Evolutionary conservation across 1,140 invertebrate species (phyloP), one percentile per base, ranked within the genome.

Genomic region (Drosophila sechellia): DNA sequence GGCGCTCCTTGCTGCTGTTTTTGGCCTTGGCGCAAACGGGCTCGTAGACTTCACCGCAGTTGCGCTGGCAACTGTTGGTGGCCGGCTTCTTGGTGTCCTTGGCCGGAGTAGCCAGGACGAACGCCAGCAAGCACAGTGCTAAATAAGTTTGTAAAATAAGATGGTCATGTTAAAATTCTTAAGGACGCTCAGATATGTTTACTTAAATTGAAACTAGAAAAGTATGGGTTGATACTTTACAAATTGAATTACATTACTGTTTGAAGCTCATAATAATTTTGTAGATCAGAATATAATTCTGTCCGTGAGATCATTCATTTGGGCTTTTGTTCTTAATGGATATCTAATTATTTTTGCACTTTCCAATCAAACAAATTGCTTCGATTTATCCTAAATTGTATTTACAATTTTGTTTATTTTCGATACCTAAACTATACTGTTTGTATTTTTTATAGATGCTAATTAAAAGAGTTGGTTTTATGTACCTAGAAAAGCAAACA

Each of bases 11-110:
- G 64, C 49, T 90, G 37, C 89, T 77, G 66, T 79, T 92, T 56
- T 91, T 91, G 27, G 85, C 77, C 35, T 65, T 81, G 17, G 81
- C 85, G 35, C 90, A 92, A 31, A 92, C 58, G 10, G 90, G 90
- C 0, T 90, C 79, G 50, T 92, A 92, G 3, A 60, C 72, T 0
- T 87, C 81, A 1, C 49, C 80, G 45, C 79, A 92, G 31, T 58
- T 17, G 5, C 48, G 53, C 5, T 61, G 56, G 55, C 90, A 91
- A 5, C 56, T 35, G 27, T 68, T 59, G 4, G 46, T 50, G 5
- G 69, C 73, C 27, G 56, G 61, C 35, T 84, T 91, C 49, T 86
- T 86, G 2, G 68, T 73, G 52, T 86, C 81, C 70, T 91, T 90
- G 10, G 90, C 85, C 0, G 90, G 87, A 20, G 27, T 66, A 1